Evolutionary conservation across 2,888 invertebrate genomes (phyloP).

Genomic region (Phengaris arion): DNA sequence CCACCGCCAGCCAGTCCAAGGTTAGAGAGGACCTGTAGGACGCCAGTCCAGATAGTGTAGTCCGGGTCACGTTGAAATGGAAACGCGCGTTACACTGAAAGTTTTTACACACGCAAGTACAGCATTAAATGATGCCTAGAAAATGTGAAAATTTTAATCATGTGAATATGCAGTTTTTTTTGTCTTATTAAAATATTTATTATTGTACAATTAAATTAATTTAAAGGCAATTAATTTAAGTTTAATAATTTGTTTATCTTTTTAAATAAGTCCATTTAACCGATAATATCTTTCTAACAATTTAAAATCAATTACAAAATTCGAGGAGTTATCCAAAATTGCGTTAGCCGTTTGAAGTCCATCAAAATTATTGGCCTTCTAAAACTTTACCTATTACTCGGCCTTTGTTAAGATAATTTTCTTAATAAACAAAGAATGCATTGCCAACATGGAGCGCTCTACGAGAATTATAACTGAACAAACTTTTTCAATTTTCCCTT

Average conservation of each 20-base stretch:
- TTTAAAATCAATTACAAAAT: conserved; percentile 18
- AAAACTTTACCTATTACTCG: conserved; percentile 40
- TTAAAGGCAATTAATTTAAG: not conserved
- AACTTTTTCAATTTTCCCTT: conserved; percentile 62
- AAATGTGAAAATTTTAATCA: too few relatives aligned
- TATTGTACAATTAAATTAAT: not conserved
- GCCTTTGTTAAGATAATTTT: conserved; percentile 40
- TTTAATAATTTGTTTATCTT: conserved; percentile 4
- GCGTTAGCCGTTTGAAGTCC: conserved; percentile 27
- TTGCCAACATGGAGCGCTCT: conserved; percentile 33
- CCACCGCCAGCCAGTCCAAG: conserved; percentile 64
- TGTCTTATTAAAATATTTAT: too few relatives aligned
- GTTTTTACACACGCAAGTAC: too few relatives aligned
- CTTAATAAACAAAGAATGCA: conserved; percentile 40
- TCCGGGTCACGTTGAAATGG: conserved; percentile 50
- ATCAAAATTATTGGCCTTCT: conserved; percentile 36
- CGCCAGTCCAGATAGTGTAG: conserved; percentile 53
- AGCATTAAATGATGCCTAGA: too few relatives aligned
- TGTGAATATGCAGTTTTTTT: too few relatives aligned
- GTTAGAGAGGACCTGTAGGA: conserved; percentile 63
- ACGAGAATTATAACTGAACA: conserved; percentile 50
- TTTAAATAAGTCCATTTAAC: not conserved
- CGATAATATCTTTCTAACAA: not conserved
- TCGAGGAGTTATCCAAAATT: conserved; percentile 20
- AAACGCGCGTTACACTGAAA: conserved; percentile 47